Percentiles rank a stretch among this genome's conserved stretches.
Conservation (phyloP, 1,140 invertebrate species). For the Heliconius hewitsoni region DNA sequence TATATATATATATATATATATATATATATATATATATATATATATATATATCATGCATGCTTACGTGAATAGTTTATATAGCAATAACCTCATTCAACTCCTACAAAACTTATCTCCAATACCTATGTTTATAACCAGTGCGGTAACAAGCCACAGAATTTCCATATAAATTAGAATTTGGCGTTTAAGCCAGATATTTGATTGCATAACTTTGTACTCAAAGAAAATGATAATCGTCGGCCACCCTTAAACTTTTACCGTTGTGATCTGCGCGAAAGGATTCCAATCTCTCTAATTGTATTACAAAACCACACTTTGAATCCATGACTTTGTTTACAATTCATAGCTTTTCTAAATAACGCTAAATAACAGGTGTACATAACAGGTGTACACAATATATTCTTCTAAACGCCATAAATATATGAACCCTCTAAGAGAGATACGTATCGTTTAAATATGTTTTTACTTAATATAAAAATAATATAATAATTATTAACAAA, state of each 20-base stretch:
- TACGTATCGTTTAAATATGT: no score
- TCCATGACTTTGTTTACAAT: constrained; percentile 15
- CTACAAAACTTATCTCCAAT: constrained; percentile 35
- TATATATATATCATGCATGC: not conserved
- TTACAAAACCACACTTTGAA: constrained; percentile 17
- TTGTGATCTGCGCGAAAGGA: constrained; percentile 23
- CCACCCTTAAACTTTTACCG: constrained; percentile 31
- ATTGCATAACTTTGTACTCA: constrained; percentile 47
- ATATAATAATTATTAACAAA: not conserved
- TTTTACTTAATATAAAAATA: no score
- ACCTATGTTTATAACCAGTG: constrained; percentile 15
- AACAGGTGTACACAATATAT: no score
- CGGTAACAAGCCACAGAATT: constrained; percentile 52
- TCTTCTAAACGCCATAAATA: no score
- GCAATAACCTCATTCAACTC: not conserved
- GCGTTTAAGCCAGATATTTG: constrained; percentile 60
- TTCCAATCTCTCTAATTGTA: constrained; percentile 20
- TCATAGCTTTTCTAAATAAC: not conserved
- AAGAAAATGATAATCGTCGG: constrained; percentile 36
- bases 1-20: no score
- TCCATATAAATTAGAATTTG: constrained; percentile 71
- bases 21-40: no score
- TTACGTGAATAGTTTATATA: not conserved
- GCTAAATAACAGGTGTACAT: not conserved
- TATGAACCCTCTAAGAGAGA: no score